Conservation (phyloP, 2,113 vertebrate genomes). For the Aldabrachelys gigantea region DNA sequence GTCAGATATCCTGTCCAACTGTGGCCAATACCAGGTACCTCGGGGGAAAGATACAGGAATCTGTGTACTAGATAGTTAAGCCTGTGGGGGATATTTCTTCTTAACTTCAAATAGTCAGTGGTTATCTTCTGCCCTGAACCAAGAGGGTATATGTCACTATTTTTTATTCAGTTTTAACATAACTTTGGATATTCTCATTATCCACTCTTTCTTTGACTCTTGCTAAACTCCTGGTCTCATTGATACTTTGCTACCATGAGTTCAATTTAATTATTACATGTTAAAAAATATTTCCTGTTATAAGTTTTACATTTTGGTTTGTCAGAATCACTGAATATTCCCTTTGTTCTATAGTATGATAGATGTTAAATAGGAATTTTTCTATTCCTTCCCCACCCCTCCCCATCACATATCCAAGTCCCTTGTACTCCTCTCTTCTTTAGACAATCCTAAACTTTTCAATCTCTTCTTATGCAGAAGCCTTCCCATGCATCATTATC, state of each 20-base stretch:
- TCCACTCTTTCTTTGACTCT: not conserved
- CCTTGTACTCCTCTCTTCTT: not conserved
- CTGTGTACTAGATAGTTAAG: not conserved
- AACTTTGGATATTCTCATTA: not conserved
- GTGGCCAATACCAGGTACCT: not conserved
- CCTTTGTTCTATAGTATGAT: not conserved
- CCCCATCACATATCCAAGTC: not conserved
- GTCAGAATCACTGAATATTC: not conserved
- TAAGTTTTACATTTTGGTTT: not conserved
- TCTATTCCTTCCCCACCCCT: too few species aligned
- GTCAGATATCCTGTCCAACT: not conserved
- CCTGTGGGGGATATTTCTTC: not conserved
- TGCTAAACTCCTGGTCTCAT: not conserved
- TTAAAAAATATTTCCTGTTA: not conserved
- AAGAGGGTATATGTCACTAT: not conserved
- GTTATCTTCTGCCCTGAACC: not conserved
- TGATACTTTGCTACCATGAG: not conserved
- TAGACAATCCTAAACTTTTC: not conserved
- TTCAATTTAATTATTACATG: not conserved
- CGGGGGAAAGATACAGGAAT: fast-evolving
- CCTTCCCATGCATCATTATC: not conserved
- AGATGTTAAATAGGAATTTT: not conserved
- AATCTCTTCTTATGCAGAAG: not conserved
- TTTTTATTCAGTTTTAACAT: not conserved
- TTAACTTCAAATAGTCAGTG: not conserved